Evolutionary conservation across 2,797 vertebrate genomes (phyloP), one percentile per base, ranked within the genome.

Genomic region (Gobio occitaniae): DNA sequence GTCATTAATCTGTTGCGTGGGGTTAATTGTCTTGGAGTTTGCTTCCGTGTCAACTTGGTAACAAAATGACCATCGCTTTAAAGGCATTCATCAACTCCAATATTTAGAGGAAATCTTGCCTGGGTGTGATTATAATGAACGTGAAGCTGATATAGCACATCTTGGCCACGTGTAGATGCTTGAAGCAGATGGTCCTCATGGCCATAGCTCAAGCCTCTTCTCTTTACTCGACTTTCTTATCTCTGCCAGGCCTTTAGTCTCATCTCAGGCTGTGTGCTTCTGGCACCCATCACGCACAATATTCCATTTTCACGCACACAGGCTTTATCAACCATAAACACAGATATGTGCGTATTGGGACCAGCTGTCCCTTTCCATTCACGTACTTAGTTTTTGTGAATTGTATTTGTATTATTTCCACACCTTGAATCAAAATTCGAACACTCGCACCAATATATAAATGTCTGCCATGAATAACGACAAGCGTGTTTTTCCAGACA

Each of bases 111-210:
- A 80, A 59, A 59, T 19, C 16, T 72, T 59, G 74, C 76, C 13
- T 85, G 72, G 78, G 63, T 71, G 21, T 54, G n/a, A 66, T 32
- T n/a, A 56, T 84, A 82, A 71, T 87, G 52, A 86, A 79, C 80
- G 63, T 72, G 68, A 54, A 80, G 68, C 38, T 79, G 56, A 61
- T 66, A 15, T 82, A 72, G 94, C 95, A 94, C 95, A 95, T 96
- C 94, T 96, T 97, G 96, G 96, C 96, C 95, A 94, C 86, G 92
- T 92, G 92, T 96, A 94, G 95, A 95, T 96, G 94, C 92, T 91
- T 93, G 95, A 92, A 96, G 95, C 97, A 98, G 97, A 98, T 98
- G 97, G 97, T 95, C 93, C 95, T 96, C 95, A 94, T 96, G 97
- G 97, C 96, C 95, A 93, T 92, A 91, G 93, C 95, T 95, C 96